A percentile compares a stretch with the other conserved stretches of the same genome.
These are phyloP conservation scores for Coecobrya sp. DNA, from an alignment of 2,888 invertebrate genomes.

Conservation along the genomic window DNA sequence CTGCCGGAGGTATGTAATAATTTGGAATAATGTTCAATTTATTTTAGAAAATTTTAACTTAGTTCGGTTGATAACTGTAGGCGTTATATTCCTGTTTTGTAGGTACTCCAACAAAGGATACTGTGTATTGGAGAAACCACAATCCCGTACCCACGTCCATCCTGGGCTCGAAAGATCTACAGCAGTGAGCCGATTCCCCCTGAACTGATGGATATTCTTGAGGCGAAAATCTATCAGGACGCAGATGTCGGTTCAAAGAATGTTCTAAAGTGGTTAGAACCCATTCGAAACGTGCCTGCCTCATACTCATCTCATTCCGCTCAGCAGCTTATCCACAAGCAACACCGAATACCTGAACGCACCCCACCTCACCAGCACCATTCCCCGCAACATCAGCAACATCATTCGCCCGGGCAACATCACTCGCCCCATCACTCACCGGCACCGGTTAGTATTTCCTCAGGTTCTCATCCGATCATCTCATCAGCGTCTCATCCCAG, in stretches of 20 bases:
- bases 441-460: too few species aligned
- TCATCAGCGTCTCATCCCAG: not conserved
- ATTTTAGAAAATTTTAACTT: not conserved
- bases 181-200: slow-evolving; percentile 30
- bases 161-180: slow-evolving; percentile 24
- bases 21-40: not conserved
- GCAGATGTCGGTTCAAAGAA: slow-evolving; percentile 7
- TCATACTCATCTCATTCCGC: not conserved
- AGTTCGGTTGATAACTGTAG: too few species aligned
- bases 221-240: slow-evolving; percentile 26
- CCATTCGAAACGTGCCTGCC: slow-evolving; percentile 23
- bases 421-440: not conserved
- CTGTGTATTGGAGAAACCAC: slow-evolving; percentile 70
- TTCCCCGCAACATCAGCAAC: not conserved
- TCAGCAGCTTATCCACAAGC: not conserved
- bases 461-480: too few species aligned
- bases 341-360: not conserved
- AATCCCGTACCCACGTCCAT: slow-evolving; percentile 32
- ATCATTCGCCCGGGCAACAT: not conserved
- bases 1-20: slow-evolving; percentile 58
- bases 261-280: slow-evolving; percentile 40
- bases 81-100: too few species aligned
- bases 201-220: slow-evolving; percentile 44
- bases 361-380: not conserved
- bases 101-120: slow-evolving; percentile 72